A percentile compares a stretch with the other conserved stretches of the same genome.
Evolutionary conservation across 2,888 invertebrate species (phyloP).

Genomic region (Pandemis cinnamomeana): DNA sequence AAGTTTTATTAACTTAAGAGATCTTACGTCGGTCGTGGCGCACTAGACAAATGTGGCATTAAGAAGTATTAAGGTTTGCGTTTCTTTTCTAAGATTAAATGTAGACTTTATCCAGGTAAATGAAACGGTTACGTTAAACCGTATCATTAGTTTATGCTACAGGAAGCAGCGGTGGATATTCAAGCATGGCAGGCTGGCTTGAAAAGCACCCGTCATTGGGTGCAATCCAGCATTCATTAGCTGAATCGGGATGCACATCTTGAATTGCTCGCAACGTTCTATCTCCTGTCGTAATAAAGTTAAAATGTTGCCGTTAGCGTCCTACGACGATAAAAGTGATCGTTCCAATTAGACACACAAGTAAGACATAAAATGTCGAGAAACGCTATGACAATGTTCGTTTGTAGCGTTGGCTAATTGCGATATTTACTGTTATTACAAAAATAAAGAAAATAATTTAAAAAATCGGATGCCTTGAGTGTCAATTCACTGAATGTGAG

Average conservation of each 20-base stretch:
- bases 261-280: conserved; percentile 19
- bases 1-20: neutral
- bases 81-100: neutral
- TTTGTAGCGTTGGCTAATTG: neutral
- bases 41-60: neutral
- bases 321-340: conserved; percentile 17
- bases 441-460: too few relatives aligned
- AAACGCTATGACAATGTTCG: conserved; percentile 2
- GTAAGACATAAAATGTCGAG: conserved; percentile 7
- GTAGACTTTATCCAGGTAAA: neutral
- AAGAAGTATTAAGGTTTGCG: neutral
- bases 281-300: conserved; percentile 14
- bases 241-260: conserved; percentile 25
- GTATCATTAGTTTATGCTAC: conserved; percentile 23
- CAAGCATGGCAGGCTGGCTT: conserved; percentile 18
- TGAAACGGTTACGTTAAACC: neutral
- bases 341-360: conserved; percentile 1
- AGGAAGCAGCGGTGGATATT: conserved; percentile 19
- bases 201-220: conserved; percentile 25
- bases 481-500: too few relatives aligned
- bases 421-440: neutral
- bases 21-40: neutral
- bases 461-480: too few relatives aligned
- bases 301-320: conserved; percentile 13
- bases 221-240: conserved; percentile 23